Percentiles rank a stretch among this genome's conserved stretches.
phyloP scores from a whole-genome alignment of 1,140 invertebrate genomes.

The Drosophila fuyamai region DNA sequence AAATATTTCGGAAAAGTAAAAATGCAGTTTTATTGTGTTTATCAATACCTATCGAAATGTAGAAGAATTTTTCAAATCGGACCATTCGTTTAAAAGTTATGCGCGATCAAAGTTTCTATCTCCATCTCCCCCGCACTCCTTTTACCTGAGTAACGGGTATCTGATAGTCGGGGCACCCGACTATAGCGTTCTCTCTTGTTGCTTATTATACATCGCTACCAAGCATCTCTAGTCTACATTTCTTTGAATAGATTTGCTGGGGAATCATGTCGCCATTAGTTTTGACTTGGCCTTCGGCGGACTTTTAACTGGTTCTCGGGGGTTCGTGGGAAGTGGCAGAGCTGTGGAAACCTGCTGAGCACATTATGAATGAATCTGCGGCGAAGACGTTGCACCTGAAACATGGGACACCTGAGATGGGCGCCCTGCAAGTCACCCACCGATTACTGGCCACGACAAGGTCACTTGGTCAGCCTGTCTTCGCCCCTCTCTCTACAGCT shows the following conservation, averaged over 20 bases:
- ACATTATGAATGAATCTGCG: conserved; percentile 37
- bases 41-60: too few species aligned
- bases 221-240: background rate
- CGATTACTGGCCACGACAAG: conserved; percentile 55
- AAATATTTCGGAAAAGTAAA: too few species aligned
- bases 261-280: conserved; percentile 61
- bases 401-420: conserved; percentile 11
- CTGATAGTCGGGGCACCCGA: too few species aligned
- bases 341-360: conserved; percentile 55
- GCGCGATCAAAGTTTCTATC: too few species aligned
- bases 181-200: too few species aligned
- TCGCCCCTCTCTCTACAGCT: background rate
- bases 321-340: conserved; percentile 57
- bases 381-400: conserved; percentile 11
- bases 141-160: too few species aligned
- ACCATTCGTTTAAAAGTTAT: too few species aligned
- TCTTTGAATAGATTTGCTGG: conserved; percentile 31
- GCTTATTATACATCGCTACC: too few species aligned
- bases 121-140: too few species aligned
- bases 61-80: too few species aligned
- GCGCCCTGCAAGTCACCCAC: conserved; percentile 30
- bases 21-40: too few species aligned
- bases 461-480: conserved; percentile 54
- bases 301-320: conserved; percentile 50
- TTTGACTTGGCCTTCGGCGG: conserved; percentile 20